Evolutionary conservation across 2,113 vertebrate genomes (phyloP).

Genomic region (Cephalopterus ornatus): DNA sequence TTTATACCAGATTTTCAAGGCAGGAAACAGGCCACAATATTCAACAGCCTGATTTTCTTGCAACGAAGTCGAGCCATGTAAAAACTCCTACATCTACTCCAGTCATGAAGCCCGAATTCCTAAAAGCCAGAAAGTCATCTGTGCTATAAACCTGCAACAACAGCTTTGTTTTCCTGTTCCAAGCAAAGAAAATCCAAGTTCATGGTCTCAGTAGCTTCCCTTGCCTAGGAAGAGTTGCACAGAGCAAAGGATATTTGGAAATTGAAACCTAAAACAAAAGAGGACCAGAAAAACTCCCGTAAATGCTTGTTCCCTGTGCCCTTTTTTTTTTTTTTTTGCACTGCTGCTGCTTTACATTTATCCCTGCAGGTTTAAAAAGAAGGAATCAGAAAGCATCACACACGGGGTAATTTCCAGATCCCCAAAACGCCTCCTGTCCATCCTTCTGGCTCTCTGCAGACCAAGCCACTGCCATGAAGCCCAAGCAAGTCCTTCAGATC

Average conservation of each 20-base stretch:
- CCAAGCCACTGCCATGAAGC: neutral
- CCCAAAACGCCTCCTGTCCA: neutral
- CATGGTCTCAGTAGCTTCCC: neutral
- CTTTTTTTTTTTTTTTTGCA: neutral
- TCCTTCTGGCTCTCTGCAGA: neutral
- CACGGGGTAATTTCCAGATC: neutral
- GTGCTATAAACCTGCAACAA: neutral
- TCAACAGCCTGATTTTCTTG: neutral
- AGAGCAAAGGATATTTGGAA: neutral
- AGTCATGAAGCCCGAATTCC: neutral
- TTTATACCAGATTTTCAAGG: neutral
- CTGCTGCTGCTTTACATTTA: neutral
- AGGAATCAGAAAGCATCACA: neutral
- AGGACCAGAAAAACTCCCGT: rapidly evolving
- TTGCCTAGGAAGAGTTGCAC: neutral
- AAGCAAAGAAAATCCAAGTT: neutral
- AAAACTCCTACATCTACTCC: neutral
- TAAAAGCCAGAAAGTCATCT: neutral
- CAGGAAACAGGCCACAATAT: neutral
- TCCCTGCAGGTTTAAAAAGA: neutral
- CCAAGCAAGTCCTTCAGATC: neutral
- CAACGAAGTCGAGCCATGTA: neutral
- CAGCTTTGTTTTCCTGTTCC: neutral
- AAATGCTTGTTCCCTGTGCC: neutral
- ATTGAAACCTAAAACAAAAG: neutral